Conservation (phyloP, 2,797 vertebrate species). For the Notolabrus celidotus region DNA sequence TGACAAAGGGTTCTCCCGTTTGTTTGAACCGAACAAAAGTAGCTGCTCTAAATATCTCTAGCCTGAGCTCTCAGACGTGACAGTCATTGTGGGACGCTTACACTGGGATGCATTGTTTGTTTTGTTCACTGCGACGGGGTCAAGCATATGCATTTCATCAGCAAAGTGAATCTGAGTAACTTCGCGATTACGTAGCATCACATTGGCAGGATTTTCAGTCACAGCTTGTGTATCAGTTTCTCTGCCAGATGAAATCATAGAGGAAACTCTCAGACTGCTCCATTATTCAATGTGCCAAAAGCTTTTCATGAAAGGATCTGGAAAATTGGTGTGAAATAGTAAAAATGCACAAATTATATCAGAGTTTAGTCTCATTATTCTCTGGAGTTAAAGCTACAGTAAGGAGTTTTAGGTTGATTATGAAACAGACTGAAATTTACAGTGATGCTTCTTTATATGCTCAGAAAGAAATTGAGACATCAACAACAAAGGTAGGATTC, state of each 20-base stretch:
- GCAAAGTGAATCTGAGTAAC: conserved; percentile 34
- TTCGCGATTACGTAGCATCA: conserved; percentile 11
- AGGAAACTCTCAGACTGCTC: conserved; percentile 29
- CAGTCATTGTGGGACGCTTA: background rate
- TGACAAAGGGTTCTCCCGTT: conserved; percentile 57
- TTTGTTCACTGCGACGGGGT: conserved; percentile 44
- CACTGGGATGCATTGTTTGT: conserved; percentile 3
- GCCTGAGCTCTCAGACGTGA: background rate
- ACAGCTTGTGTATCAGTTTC: conserved; percentile 49
- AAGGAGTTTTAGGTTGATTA: too few relatives aligned
- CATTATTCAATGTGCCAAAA: conserved; percentile 26
- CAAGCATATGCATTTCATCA: conserved; percentile 36
- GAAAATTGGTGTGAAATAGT: too few relatives aligned
- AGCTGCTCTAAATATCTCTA: conserved; percentile 1
- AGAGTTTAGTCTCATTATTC: too few relatives aligned
- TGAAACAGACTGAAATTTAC: too few relatives aligned
- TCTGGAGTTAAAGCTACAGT: too few relatives aligned
- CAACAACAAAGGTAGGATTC: too few relatives aligned
- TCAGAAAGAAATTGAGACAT: too few relatives aligned
- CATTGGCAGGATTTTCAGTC: conserved; percentile 33
- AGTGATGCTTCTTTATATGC: too few relatives aligned
- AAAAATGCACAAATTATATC: too few relatives aligned
- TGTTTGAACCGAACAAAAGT: conserved; percentile 38
- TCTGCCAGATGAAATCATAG: conserved; percentile 44
- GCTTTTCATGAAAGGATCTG: background rate